Evolutionary conservation across 2,797 vertebrate genomes (phyloP).

Genomic region (Bufotes viridis): DNA sequence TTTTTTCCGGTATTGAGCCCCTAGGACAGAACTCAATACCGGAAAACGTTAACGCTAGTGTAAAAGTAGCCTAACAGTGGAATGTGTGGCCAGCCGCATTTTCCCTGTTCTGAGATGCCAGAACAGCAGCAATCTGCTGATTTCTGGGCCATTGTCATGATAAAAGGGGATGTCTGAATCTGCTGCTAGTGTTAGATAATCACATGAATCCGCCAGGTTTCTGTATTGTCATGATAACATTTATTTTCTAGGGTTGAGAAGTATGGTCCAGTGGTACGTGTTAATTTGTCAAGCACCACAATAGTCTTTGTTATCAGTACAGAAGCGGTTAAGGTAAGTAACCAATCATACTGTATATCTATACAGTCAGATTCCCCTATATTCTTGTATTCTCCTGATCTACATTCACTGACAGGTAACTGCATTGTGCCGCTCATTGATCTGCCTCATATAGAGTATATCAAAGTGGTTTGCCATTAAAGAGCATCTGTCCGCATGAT

Average conservation of each 20-base stretch:
- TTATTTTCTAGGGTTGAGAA: conserved; percentile 77
- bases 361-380: background rate
- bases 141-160: background rate
- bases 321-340: conserved; percentile 86
- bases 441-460: no score
- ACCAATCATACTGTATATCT: background rate
- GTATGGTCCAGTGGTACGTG: conserved; percentile 79
- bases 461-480: no score
- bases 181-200: background rate
- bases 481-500: no score
- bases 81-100: no score
- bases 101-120: background rate
- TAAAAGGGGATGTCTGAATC: no score
- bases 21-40: no score
- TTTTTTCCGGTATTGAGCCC: no score
- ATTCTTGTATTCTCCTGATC: background rate
- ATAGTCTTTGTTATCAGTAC: conserved; percentile 76
- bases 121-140: background rate
- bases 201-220: background rate
- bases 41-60: no score
- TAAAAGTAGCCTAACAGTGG: no score
- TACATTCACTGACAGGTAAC: background rate
- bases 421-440: background rate
- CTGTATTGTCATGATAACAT: background rate
- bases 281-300: conserved; percentile 80